Percentiles rank a stretch among this genome's conserved stretches.
Conservation (phyloP, 2,113 vertebrate genomes). For the Diadophis punctatus region DNA sequence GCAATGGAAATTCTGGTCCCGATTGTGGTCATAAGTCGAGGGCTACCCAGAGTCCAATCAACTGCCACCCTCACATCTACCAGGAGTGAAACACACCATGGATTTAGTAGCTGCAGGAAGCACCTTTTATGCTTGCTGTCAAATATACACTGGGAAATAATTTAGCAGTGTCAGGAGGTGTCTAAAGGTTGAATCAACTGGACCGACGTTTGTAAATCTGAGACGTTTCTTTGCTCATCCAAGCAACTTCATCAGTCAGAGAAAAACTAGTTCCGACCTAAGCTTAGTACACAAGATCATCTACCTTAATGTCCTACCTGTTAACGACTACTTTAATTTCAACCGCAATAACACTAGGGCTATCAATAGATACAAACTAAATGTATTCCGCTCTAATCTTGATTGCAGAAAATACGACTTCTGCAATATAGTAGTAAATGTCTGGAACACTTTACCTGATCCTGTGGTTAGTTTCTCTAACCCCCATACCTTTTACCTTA, state of each 20-base stretch:
- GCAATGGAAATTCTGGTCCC: background rate
- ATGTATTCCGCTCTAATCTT: too few species aligned
- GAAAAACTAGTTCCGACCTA: too few species aligned
- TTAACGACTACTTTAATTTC: too few species aligned
- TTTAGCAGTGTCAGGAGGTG: constrained; percentile 17
- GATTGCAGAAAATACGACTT: too few species aligned
- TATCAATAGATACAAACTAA: too few species aligned
- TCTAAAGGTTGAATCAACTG: background rate
- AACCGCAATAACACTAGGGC: too few species aligned
- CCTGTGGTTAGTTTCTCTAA: too few species aligned
- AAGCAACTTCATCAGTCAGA: background rate
- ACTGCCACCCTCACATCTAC: background rate
- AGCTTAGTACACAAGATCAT: too few species aligned
- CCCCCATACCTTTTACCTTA: too few species aligned
- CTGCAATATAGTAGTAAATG: too few species aligned
- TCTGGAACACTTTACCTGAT: too few species aligned
- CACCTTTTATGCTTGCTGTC: background rate
- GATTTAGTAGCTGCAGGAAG: background rate
- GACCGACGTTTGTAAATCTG: background rate
- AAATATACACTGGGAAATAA: background rate
- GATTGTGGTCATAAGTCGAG: background rate
- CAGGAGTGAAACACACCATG: background rate
- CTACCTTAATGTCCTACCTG: too few species aligned
- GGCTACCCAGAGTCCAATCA: background rate
- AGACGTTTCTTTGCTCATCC: background rate